Conservation (phyloP, 2,797 vertebrate species). For the Syngnathus acus region DNA sequence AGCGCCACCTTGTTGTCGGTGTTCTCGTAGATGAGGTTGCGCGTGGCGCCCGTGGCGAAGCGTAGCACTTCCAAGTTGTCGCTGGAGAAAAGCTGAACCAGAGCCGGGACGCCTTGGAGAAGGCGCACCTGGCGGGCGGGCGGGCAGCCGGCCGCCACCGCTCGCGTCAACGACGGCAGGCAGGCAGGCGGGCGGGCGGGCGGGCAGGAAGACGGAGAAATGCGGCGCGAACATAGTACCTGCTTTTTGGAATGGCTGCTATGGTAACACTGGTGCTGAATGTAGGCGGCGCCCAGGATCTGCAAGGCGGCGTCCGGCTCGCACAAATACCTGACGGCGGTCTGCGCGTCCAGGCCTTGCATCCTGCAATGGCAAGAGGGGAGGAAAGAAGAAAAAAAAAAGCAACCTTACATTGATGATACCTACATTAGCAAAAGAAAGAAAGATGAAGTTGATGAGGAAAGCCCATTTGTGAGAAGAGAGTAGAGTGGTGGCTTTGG, state of each 20-base stretch:
- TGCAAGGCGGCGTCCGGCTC: constrained; percentile 80
- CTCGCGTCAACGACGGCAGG: too few relatives aligned
- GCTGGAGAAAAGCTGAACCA: constrained; percentile 87
- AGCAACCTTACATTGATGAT: too few relatives aligned
- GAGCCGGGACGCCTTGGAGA: constrained; percentile 78
- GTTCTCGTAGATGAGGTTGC: constrained; percentile 94
- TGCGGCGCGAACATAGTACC: constrained; percentile 41
- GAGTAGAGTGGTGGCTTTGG: too few relatives aligned
- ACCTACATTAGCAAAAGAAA: too few relatives aligned
- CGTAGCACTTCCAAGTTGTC: constrained; percentile 88
- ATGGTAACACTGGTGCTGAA: constrained; percentile 95
- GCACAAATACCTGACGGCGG: constrained; percentile 84
- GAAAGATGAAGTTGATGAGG: too few relatives aligned
- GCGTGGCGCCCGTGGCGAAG: constrained; percentile 84
- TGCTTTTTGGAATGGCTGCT: constrained; percentile 76
- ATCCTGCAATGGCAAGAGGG: constrained; percentile 61
- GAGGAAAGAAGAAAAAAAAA: too few relatives aligned
- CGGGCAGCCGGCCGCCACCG: too few relatives aligned
- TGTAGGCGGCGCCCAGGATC: constrained; percentile 84
- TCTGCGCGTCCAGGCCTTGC: constrained; percentile 80
- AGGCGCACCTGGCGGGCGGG: constrained; percentile 71
- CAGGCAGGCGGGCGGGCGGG: neutral
- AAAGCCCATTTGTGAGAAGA: too few relatives aligned
- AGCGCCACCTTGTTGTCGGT: constrained; percentile 84
- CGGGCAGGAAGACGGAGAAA: neutral